phyloP scores from a whole-genome alignment of 1,140 invertebrate species.

The Paralvinella palmiformis region DNA sequence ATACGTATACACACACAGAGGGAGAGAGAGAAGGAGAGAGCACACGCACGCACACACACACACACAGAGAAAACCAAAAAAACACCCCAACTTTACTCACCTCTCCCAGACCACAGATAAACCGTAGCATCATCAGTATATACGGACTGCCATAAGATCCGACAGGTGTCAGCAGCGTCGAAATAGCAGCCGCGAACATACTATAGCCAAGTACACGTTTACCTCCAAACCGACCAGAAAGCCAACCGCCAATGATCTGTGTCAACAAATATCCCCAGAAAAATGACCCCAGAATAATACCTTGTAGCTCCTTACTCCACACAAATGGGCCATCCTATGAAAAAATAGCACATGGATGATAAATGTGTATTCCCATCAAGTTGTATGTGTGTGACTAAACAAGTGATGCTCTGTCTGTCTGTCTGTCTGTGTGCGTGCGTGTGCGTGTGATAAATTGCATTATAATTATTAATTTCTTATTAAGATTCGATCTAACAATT shows the following conservation, averaged over 20 bases:
- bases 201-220: slow-evolving; percentile 71
- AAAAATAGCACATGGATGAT: no score
- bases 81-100: slow-evolving; percentile 53
- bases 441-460: no score
- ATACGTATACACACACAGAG: no score
- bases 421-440: no score
- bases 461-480: no score
- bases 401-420: no score
- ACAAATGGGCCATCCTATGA: slow-evolving; percentile 42
- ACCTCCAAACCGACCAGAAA: slow-evolving; percentile 59
- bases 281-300: slow-evolving; percentile 44
- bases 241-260: slow-evolving; percentile 48
- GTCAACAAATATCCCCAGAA: slow-evolving; percentile 50
- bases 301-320: slow-evolving; percentile 46
- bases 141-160: slow-evolving; percentile 61
- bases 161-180: slow-evolving; percentile 71
- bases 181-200: slow-evolving; percentile 65
- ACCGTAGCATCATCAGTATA: slow-evolving; percentile 63
- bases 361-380: no score
- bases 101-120: slow-evolving; percentile 79
- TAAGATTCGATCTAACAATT: no score
- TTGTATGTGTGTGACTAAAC: no score
- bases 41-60: no score
- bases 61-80: no score
- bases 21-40: no score